A percentile compares a stretch with the other conserved stretches of the same genome.
Conservation (phyloP, 1,140 invertebrate genomes). For the Argopecten irradians region DNA sequence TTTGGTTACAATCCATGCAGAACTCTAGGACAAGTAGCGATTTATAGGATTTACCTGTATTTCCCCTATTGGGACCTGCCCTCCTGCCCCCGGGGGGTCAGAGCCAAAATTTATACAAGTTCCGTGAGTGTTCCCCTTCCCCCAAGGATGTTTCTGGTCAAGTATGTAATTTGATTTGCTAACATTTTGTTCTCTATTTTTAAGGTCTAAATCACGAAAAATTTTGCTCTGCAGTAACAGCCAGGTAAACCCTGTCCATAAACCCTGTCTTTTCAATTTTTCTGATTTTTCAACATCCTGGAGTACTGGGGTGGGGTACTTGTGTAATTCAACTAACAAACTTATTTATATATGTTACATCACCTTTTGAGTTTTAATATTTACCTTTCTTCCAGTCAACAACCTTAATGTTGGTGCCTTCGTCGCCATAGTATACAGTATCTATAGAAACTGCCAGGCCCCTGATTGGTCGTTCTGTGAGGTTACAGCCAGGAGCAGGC, state of each 20-base stretch:
- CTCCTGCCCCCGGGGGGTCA: too few species aligned
- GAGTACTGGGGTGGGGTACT: neutral
- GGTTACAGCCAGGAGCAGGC: conserved; percentile 34
- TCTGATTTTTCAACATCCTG: neutral
- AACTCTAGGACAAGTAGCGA: too few species aligned
- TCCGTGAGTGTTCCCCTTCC: neutral
- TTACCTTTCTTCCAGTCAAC: conserved; percentile 72
- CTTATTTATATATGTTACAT: neutral
- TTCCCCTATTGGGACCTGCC: too few species aligned
- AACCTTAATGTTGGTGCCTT: conserved; percentile 71
- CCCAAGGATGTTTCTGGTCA: too few species aligned
- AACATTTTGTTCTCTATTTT: neutral
- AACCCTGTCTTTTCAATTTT: neutral
- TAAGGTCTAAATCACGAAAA: neutral
- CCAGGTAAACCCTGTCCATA: neutral
- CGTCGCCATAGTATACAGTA: conserved; percentile 67
- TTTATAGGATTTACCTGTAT: too few species aligned
- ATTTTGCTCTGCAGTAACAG: neutral
- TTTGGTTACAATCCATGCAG: too few species aligned
- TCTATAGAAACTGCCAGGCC: conserved; percentile 52
- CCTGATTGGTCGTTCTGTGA: conserved; percentile 59
- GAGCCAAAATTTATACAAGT: neutral
- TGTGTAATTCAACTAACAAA: neutral
- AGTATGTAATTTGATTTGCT: neutral
- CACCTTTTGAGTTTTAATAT: neutral